Evolutionary conservation across 1,140 invertebrate species (phyloP).

Genomic region (Drosophila serrata): DNA sequence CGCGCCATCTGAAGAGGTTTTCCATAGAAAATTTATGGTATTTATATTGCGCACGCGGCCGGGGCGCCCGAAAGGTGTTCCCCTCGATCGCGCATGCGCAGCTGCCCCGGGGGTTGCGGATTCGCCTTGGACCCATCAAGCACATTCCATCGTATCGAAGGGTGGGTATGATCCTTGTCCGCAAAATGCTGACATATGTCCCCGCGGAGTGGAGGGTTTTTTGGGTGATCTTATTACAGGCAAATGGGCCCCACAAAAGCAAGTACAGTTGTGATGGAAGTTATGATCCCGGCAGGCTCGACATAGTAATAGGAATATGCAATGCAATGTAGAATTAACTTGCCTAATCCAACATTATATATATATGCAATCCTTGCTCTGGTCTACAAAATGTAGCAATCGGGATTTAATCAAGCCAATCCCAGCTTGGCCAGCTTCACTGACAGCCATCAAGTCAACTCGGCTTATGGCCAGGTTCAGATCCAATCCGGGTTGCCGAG

Average conservation of each 20-base stretch:
- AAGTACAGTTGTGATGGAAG: slow-evolving; percentile 16
- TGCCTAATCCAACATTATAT: not conserved
- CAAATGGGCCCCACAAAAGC: not conserved
- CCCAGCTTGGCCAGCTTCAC: slow-evolving; percentile 30
- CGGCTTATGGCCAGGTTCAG: slow-evolving; percentile 42
- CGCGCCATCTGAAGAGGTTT: slow-evolving; percentile 63
- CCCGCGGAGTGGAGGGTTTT: slow-evolving; percentile 24
- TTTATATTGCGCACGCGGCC: slow-evolving; percentile 67
- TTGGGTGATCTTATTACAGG: slow-evolving; percentile 11
- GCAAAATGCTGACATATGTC: slow-evolving; percentile 55
- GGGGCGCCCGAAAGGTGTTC: slow-evolving; percentile 58
- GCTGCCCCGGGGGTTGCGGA: slow-evolving; percentile 66
- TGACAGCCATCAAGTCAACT: slow-evolving; percentile 65
- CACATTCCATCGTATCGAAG: slow-evolving; percentile 33
- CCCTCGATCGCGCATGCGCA: slow-evolving; percentile 47
- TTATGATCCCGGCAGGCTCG: not conserved
- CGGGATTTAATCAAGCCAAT: slow-evolving; percentile 29
- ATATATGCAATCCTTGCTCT: not conserved
- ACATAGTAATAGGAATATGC: no score
- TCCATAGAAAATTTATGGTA: slow-evolving; percentile 70
- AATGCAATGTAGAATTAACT: not conserved
- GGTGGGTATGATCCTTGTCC: slow-evolving; percentile 45
- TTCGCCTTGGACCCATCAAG: slow-evolving; percentile 37
- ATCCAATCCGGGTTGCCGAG: slow-evolving; percentile 13
- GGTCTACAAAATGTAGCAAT: not conserved